These are phyloP conservation scores for Polypedilum pembai DNA, from an alignment of 1,140 invertebrate genomes.

Conservation along the genomic window DNA sequence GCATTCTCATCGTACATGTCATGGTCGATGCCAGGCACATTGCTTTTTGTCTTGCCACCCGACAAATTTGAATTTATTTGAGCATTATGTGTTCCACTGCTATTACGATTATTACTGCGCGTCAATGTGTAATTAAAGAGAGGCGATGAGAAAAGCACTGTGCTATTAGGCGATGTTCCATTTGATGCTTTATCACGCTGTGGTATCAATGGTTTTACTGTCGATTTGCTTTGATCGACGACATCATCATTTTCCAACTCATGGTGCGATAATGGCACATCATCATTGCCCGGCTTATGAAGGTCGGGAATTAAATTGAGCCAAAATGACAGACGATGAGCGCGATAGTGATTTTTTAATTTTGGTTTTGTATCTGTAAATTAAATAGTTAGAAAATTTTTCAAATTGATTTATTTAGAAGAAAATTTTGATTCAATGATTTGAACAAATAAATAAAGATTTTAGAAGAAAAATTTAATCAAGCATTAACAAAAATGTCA, in stretches of 20 bases:
- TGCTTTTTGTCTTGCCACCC: constrained; percentile 29
- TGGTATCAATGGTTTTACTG: constrained; percentile 47
- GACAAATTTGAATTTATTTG: constrained; percentile 36
- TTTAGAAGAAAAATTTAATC: too few species aligned
- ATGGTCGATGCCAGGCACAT: constrained; percentile 28
- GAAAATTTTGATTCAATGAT: too few species aligned
- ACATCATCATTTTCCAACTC: constrained; percentile 67
- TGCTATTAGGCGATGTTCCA: constrained; percentile 35
- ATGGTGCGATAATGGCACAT: constrained; percentile 78
- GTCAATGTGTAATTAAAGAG: constrained; percentile 44
- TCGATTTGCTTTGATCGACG: constrained; percentile 44
- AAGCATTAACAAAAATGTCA: too few species aligned
- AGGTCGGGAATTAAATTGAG: constrained; percentile 89
- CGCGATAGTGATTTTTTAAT: constrained; percentile 88
- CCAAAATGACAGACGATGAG: constrained; percentile 93
- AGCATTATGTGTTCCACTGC: constrained; percentile 34
- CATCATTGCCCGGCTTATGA: constrained; percentile 79
- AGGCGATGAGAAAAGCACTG: constrained; percentile 39
- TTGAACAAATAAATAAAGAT: too few species aligned
- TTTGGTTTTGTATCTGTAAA: constrained; percentile 75
- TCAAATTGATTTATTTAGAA: too few species aligned
- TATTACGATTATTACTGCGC: constrained; percentile 38
- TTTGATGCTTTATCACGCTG: constrained; percentile 43
- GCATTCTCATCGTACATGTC: constrained; percentile 33
- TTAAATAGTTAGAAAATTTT: constrained; percentile 28